Evolutionary conservation across 1,140 invertebrate genomes (phyloP), one percentile per base, ranked within the genome.

Genomic region (Ooceraea biroi): DNA sequence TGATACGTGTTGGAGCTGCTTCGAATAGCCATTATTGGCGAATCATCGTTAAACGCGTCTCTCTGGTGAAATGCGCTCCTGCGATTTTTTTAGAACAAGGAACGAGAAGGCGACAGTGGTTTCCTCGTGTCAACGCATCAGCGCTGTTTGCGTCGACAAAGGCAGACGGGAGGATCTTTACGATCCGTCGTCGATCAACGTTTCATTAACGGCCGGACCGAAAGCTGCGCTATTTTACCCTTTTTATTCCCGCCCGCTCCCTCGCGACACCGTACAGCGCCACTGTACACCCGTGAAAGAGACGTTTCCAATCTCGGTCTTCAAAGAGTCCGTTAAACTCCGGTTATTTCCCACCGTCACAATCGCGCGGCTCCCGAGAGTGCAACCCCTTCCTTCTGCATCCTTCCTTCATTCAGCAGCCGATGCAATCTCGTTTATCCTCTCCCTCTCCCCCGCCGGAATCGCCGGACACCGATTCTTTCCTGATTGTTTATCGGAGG

Each of bases 251-350:
- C 69, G 55, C 61, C 60, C 65, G 41, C 44, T 85, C 46, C 58
- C 63, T 25, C 61, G 52, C 46, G 68, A 52, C 52, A 46, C 50
- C 41, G 19, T 12, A 17, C 58, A 44, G 52, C 41, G 52, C 44
- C 27, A 69, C 57, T 60, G 50, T 68, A 73, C 86, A 77, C 41
- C 55, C 74, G 74, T 71, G 68, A 76, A 58, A 72, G 69, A 74
- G 74, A 71, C 85, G 65, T 87, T 88, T 88, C 74, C 82, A 88
- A 87, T 87, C 82, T 87, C 85, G 27, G 10, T 57, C 73, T 60
- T 84, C 86, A 87, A 88, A 87, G 82, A 82, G 71, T 73, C 48
- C 46, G 73, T 80, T 85, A 87, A 88, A 83, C 72, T 82, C 48
- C 60, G 57, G 83, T 80, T 85, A 84, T 80, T 71, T 57, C 58